phyloP scores from a whole-genome alignment of 2,888 invertebrate genomes.

The Dynastes tityus region DNA sequence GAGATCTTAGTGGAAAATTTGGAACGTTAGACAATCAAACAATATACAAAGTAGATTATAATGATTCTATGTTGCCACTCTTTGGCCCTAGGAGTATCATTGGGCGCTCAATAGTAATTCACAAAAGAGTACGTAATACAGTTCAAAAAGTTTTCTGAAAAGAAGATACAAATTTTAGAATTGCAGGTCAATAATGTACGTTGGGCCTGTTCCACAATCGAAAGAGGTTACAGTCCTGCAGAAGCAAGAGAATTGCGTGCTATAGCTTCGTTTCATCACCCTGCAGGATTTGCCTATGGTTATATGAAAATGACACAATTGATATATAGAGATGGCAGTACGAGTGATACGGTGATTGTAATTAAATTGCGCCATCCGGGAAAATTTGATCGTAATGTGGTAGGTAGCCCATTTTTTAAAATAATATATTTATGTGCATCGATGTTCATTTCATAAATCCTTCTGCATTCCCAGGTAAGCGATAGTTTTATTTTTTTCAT shows the following conservation, averaged over 20 bases:
- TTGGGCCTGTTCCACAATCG: conserved; percentile 90
- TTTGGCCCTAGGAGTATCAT: conserved; percentile 87
- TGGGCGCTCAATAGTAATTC: conserved; percentile 90
- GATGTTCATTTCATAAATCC: too few species aligned
- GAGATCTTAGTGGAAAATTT: conserved; percentile 90
- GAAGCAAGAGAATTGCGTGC: conserved; percentile 90
- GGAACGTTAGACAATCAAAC: conserved; percentile 81
- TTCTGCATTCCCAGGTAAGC: too few species aligned
- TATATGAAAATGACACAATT: conserved; percentile 91
- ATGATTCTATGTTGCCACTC: conserved; percentile 87
- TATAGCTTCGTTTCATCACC: conserved; percentile 94
- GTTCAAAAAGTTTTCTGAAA: conserved; percentile 27
- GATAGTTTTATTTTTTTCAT: too few species aligned
- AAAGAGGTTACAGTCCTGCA: conserved; percentile 89
- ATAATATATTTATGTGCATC: too few species aligned
- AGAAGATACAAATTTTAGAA: neutral
- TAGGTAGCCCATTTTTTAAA: conserved; percentile 66
- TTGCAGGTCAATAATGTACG: conserved; percentile 73
- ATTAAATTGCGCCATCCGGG: conserved; percentile 92
- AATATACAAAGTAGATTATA: conserved; percentile 75
- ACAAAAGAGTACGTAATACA: conserved; percentile 75
- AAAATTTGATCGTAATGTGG: conserved; percentile 85
- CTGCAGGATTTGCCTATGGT: conserved; percentile 87
- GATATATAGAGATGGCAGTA: conserved; percentile 87
- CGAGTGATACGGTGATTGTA: conserved; percentile 93